Evolutionary conservation across 2,113 vertebrate species (phyloP).

Genomic region (Haliaeetus leucogaster): DNA sequence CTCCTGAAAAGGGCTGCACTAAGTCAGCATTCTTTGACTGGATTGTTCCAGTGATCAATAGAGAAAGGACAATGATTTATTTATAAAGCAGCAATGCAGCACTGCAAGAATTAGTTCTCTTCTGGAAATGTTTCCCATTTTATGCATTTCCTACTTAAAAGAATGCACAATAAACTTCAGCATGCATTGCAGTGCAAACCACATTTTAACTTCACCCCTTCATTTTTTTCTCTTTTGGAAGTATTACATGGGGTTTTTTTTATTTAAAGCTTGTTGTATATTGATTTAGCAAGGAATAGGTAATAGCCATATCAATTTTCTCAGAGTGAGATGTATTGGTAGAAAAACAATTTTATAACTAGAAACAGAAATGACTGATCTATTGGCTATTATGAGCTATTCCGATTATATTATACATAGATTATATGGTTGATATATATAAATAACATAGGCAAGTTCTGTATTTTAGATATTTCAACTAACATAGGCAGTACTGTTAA

Average conservation of each 20-base stretch:
- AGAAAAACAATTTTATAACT: conserved; percentile 25
- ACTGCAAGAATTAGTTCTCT: conserved; percentile 26
- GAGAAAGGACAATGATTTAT: conserved; percentile 61
- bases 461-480: background rate
- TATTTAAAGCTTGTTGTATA: conserved; percentile 1
- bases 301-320: conserved; percentile 36
- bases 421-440: background rate
- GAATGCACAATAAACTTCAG: background rate
- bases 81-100: conserved; percentile 64
- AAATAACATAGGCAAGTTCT: background rate
- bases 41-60: conserved; percentile 54
- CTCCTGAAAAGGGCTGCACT: background rate
- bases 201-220: background rate
- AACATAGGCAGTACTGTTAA: background rate
- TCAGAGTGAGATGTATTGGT: background rate
- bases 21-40: conserved; percentile 52
- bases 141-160: background rate
- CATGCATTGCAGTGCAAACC: background rate
- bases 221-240: background rate
- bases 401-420: background rate
- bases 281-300: conserved; percentile 35
- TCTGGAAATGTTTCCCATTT: conserved; percentile 1
- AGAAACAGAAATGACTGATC: conserved; percentile 27
- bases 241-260: background rate
- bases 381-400: background rate